phyloP scores from a whole-genome alignment of 92 coral and sea anemone species.

The Epizoanthus illoricatus region DNA sequence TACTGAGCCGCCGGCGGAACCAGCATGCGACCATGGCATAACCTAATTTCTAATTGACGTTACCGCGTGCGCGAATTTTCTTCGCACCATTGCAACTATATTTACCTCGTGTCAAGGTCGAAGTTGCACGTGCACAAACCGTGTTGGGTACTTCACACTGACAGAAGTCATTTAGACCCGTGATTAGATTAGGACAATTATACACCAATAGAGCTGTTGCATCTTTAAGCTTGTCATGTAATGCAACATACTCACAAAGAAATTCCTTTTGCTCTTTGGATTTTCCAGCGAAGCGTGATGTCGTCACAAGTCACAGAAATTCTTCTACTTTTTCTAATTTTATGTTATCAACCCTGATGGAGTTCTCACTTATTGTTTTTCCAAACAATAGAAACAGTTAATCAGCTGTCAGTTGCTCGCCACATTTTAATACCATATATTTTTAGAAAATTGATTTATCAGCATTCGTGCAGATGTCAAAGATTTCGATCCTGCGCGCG shows the following conservation, averaged over 20 bases:
- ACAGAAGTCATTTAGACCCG: not conserved
- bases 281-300: no score
- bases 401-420: not conserved
- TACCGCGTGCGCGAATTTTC: not conserved
- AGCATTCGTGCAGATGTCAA: not conserved
- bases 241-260: not conserved
- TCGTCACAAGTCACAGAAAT: not conserved
- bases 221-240: not conserved
- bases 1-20: no score
- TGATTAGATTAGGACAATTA: not conserved
- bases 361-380: not conserved
- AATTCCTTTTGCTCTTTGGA: no score
- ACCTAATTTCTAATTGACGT: not conserved
- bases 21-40: not conserved
- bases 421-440: not conserved
- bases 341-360: not conserved
- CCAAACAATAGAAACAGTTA: not conserved
- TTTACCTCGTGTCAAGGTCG: conserved; percentile 6
- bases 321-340: not conserved
- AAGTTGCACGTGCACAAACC: not conserved
- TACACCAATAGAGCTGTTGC: not conserved
- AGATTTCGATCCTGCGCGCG: not conserved
- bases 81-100: not conserved
- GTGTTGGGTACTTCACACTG: not conserved
- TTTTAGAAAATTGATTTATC: not conserved